These are phyloP conservation scores for Pelvicachromis taeniatus DNA, from an alignment of 2,113 vertebrate species.

Conservation along the genomic window DNA sequence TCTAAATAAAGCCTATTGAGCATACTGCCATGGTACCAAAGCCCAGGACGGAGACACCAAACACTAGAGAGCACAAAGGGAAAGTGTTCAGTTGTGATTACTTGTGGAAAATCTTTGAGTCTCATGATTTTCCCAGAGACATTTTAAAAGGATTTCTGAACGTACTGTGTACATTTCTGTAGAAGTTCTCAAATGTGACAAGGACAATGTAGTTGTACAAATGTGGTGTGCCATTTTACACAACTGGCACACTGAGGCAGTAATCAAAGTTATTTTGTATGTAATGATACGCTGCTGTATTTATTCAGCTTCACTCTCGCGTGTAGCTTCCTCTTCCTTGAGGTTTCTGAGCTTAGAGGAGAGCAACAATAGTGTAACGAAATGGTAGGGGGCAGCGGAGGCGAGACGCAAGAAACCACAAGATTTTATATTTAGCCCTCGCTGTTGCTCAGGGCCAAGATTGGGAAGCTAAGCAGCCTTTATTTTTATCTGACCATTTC, in stretches of 20 bases:
- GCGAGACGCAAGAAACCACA: slow-evolving; percentile 18
- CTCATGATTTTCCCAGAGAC: not conserved
- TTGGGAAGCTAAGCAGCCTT: slow-evolving; percentile 12
- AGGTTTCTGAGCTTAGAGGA: not conserved
- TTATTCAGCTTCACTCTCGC: slow-evolving; percentile 28
- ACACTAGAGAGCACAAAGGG: slow-evolving; percentile 10
- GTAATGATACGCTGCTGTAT: slow-evolving; percentile 39
- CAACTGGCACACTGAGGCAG: slow-evolving; percentile 3
- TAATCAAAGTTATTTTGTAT: slow-evolving; percentile 7
- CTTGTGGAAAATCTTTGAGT: not conserved
- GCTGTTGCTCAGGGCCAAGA: slow-evolving; percentile 16
- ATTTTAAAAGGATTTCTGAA: not conserved
- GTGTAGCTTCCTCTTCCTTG: not conserved
- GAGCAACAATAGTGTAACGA: not conserved
- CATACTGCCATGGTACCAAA: slow-evolving; percentile 42
- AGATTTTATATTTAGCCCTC: slow-evolving; percentile 52
- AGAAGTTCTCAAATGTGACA: not conserved
- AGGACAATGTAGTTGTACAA: not conserved
- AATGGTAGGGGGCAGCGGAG: slow-evolving; percentile 3
- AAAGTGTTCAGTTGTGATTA: not conserved
- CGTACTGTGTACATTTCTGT: not conserved
- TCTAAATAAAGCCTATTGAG: slow-evolving; percentile 39
- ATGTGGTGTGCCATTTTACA: slow-evolving; percentile 5
- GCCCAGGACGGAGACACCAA: not conserved
- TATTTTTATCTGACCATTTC: slow-evolving; percentile 52